These are phyloP conservation scores for Stenoptilia bipunctidactyla DNA, from an alignment of 2,888 invertebrate species.

Conservation along the genomic window DNA sequence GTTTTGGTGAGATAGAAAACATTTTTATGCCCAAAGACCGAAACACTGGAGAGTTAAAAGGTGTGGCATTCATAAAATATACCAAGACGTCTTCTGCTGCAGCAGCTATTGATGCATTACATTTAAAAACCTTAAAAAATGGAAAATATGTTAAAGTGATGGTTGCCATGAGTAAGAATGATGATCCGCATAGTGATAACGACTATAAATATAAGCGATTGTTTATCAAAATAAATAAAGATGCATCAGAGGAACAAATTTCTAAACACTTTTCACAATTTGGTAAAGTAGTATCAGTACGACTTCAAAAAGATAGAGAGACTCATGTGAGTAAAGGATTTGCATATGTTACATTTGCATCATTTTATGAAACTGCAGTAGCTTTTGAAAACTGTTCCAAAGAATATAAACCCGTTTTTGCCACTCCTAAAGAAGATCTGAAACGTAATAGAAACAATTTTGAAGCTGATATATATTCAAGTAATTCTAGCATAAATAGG, in stretches of 20 bases:
- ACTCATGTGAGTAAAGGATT: conserved; percentile 88
- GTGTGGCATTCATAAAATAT: conserved; percentile 92
- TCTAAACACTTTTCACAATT: conserved; percentile 86
- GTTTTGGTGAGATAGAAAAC: conserved; percentile 88
- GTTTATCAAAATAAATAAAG: conserved; percentile 89
- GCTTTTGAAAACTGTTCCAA: conserved; percentile 91
- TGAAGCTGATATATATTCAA: conserved; percentile 20
- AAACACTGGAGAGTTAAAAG: conserved; percentile 86
- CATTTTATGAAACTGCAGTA: conserved; percentile 86
- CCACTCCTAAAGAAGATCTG: conserved; percentile 80
- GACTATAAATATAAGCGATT: conserved; percentile 74
- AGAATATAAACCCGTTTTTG: conserved; percentile 90
- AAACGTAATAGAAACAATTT: conserved; percentile 42
- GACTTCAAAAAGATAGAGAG: conserved; percentile 82
- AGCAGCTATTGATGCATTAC: conserved; percentile 88
- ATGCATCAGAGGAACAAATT: conserved; percentile 82
- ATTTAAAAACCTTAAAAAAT: conserved; percentile 80
- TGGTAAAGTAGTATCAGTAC: conserved; percentile 83
- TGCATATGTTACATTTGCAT: conserved; percentile 87
- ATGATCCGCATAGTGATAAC: conserved; percentile 22
- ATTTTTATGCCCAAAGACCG: conserved; percentile 91
- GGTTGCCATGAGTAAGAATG: conserved; percentile 77
- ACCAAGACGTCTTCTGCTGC: conserved; percentile 93
- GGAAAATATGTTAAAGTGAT: conserved; percentile 89
- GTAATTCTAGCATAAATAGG: conserved; percentile 11